A percentile compares a stretch with the other conserved stretches of the same genome.
Conservation (phyloP, 1,140 invertebrate species). For the Drosophila ananassae region DNA sequence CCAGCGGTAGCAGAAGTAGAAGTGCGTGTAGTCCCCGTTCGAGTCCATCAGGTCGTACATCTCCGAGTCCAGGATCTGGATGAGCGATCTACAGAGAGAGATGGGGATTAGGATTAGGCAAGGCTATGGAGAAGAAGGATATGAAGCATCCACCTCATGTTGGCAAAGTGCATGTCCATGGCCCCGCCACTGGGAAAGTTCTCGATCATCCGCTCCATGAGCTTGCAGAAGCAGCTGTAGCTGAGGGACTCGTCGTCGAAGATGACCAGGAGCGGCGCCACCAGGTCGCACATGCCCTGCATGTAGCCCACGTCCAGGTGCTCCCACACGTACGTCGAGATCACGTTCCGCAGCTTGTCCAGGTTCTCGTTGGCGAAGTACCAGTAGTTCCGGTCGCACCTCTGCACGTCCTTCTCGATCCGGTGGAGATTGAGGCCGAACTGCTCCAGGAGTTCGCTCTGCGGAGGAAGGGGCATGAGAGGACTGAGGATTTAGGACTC, state of each 20-base stretch:
- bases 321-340: slow-evolving; percentile 99
- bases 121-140: slow-evolving; percentile 86
- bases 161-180: slow-evolving; percentile 97
- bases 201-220: slow-evolving; percentile 95
- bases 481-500: neutral
- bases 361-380: slow-evolving; percentile 95
- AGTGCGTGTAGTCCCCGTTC: slow-evolving; percentile 97
- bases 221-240: slow-evolving; percentile 94
- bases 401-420: slow-evolving; percentile 98
- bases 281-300: slow-evolving; percentile 98
- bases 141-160: slow-evolving; percentile 90
- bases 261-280: slow-evolving; percentile 95
- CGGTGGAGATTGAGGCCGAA: slow-evolving; percentile 96
- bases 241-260: slow-evolving; percentile 96
- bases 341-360: slow-evolving; percentile 96
- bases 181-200: slow-evolving; percentile 97
- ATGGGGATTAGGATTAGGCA: neutral
- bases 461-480: neutral
- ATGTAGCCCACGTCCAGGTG: slow-evolving; percentile 95
- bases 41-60: slow-evolving; percentile 97
- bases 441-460: slow-evolving; percentile 93
- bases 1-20: slow-evolving; percentile 99
- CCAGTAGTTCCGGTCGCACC: slow-evolving; percentile 96
- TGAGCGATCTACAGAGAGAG: slow-evolving; percentile 86
- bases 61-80: slow-evolving; percentile 96